A percentile compares a stretch with the other conserved stretches of the same genome.
phyloP scores from a whole-genome alignment of 2,797 vertebrate genomes.

The Acrossocheilus wenchowensis region DNA sequence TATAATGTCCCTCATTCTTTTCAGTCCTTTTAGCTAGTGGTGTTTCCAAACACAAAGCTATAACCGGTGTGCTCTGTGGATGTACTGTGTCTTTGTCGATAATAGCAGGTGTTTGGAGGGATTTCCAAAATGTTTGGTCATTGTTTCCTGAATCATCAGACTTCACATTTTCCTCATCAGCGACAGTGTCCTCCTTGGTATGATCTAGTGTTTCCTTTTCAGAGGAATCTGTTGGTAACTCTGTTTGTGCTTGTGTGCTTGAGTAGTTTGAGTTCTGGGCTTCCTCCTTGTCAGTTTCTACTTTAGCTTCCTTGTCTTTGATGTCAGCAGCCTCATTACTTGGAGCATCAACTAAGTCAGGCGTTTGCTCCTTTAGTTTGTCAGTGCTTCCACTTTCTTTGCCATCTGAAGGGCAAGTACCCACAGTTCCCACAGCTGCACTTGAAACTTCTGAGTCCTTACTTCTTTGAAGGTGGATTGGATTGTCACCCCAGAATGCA shows the following conservation, averaged over 20 bases:
- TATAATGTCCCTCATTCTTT: not conserved
- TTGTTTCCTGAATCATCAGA: constrained; percentile 24
- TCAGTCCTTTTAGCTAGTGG: not conserved
- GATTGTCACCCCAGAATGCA: constrained; percentile 60
- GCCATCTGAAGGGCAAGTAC: not conserved
- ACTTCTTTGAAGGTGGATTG: not conserved
- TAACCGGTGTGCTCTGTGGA: constrained; percentile 9
- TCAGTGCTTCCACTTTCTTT: constrained; percentile 13
- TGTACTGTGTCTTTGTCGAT: constrained; percentile 12
- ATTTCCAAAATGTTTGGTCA: constrained; percentile 40
- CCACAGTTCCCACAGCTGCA: not conserved
- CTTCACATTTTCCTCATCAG: not conserved
- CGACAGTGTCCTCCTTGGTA: not conserved
- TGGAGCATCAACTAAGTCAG: constrained; percentile 8
- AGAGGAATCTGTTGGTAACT: not conserved
- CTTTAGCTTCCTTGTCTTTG: constrained; percentile 23
- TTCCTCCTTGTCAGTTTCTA: constrained; percentile 16
- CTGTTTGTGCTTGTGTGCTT: not conserved
- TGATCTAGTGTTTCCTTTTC: constrained; percentile 43
- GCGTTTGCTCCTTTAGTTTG: constrained; percentile 14
- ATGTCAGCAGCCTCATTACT: constrained; percentile 18
- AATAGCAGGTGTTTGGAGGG: not conserved
- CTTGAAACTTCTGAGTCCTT: constrained; percentile 21
- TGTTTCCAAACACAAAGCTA: constrained; percentile 55
- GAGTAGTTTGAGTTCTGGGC: not conserved